Evolutionary conservation across 37 sponge, comb jelly and placozoan genomes (phyloP), one percentile per base, ranked within the genome.

Genomic region (Ianthella basta): DNA sequence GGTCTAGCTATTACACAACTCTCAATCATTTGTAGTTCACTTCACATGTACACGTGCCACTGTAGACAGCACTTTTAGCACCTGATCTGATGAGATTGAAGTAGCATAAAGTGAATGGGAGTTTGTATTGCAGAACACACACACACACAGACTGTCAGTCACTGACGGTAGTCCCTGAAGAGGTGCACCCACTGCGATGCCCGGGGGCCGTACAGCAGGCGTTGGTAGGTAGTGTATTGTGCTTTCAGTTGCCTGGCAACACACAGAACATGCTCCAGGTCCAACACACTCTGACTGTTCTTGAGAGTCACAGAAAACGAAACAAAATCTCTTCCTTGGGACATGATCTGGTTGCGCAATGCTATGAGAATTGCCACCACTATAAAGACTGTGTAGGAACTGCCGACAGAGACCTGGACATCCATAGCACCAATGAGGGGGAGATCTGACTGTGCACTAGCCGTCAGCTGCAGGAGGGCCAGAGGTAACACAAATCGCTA

Each of bases 241-340:
- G 14, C 25, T 30, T 78, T 59, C 0, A 93, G 80, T 15, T 82
- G 24, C 18, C 60, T 34, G 10, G 94, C 91, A 21, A 90, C 40
- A 53, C 38, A 0, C 23, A 93, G 83, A 10, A 91, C 87, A 1
- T 15, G 39, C 0, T 81, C 57, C 39, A 93, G 60, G 40, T 87
- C 25, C 59, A 85, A 88, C 0, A 21, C 29, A 13, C 82, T 88
- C 35, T 79, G 59, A 21, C 87, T 80, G 0, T 77, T 14, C 21
- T 87, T 90, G 24, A 93, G 88, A 15, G 90, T 54, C 23, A 82
- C 54, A 56, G 94, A 93, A 29, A 93, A 60, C 1, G 65, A 77
- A 50, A 89, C 86, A 56, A 93, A 93, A 77, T 93, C 94, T 10
- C 64, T 24, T 14, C 24, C 32, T 25, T 41, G 35, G 25, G 33